A percentile compares a stretch with the other conserved stretches of the same genome.
phyloP scores from a whole-genome alignment of 2,797 vertebrate genomes.

The Tenualosa thibaudeaui region DNA sequence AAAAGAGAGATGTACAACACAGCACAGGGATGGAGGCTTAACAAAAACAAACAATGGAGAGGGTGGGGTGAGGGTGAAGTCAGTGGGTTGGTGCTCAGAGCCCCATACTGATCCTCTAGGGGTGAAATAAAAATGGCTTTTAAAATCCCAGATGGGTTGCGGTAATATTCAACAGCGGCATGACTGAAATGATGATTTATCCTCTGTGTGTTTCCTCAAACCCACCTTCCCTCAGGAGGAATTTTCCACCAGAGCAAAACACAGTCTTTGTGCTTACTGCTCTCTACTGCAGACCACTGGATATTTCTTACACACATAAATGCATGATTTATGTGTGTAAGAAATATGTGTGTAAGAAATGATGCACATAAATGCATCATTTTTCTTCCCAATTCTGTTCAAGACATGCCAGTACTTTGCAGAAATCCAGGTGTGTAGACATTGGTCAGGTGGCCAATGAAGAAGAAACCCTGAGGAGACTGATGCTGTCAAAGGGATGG shows the following conservation, averaged over 20 bases:
- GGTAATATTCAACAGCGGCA: background rate
- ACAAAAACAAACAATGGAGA: background rate
- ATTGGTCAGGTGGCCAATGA: conserved; percentile 11
- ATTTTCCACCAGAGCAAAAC: background rate
- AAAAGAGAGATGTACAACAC: background rate
- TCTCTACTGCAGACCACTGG: background rate
- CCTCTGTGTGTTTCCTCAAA: background rate
- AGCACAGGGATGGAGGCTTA: background rate
- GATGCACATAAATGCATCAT: background rate
- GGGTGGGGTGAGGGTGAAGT: background rate
- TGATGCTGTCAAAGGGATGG: background rate
- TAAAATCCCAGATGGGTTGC: background rate
- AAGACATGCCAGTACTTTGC: background rate
- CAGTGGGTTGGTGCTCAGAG: background rate
- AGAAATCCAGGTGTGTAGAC: conserved; percentile 1
- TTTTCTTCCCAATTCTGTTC: background rate
- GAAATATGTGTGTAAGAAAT: no score
- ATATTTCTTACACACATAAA: background rate
- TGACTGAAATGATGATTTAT: conserved; percentile 9
- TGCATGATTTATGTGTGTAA: background rate
- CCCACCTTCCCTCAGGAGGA: background rate
- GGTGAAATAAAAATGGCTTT: conserved; percentile 4
- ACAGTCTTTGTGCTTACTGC: background rate
- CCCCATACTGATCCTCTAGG: background rate
- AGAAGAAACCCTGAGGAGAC: background rate